These are phyloP conservation scores for Exephanes ischioxanthus DNA, from an alignment of 2,888 invertebrate species.

Conservation along the genomic window DNA sequence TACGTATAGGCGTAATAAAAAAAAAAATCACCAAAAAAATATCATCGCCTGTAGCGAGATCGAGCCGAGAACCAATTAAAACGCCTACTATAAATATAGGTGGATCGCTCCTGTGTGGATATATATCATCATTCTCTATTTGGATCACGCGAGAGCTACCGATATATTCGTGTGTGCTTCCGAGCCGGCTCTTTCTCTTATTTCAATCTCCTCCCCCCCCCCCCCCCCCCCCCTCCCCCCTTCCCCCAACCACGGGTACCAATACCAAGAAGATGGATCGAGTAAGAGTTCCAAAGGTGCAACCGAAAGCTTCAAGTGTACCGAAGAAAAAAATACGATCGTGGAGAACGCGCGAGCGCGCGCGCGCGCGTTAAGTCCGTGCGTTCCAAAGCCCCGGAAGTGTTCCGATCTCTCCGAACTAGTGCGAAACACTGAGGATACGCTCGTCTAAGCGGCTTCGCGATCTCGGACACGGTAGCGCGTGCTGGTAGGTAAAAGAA, in stretches of 20 bases:
- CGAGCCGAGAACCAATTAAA: slow-evolving; percentile 67
- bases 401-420: slow-evolving; percentile 56
- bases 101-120: slow-evolving; percentile 47
- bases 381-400: slow-evolving; percentile 62
- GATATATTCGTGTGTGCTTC: slow-evolving; percentile 30
- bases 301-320: not conserved
- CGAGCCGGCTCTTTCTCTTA: slow-evolving; percentile 29
- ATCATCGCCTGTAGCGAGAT: slow-evolving; percentile 44
- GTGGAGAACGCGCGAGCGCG: slow-evolving; percentile 45
- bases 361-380: slow-evolving; percentile 62
- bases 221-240: not conserved
- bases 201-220: slow-evolving; percentile 1
- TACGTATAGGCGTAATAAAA: slow-evolving; percentile 1
- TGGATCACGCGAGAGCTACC: slow-evolving; percentile 41
- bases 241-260: not conserved
- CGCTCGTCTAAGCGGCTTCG: slow-evolving; percentile 34
- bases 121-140: slow-evolving; percentile 58
- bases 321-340: slow-evolving; percentile 35
- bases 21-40: slow-evolving; percentile 47
- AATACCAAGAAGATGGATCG: slow-evolving; percentile 35
- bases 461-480: slow-evolving; percentile 7
- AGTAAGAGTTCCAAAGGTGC: slow-evolving; percentile 14
- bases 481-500: slow-evolving; percentile 41
- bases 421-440: slow-evolving; percentile 43
- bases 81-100: slow-evolving; percentile 65